A percentile compares a stretch with the other conserved stretches of the same genome.
phyloP scores from a whole-genome alignment of 2,888 invertebrate species.

The Orchestes rusci region DNA sequence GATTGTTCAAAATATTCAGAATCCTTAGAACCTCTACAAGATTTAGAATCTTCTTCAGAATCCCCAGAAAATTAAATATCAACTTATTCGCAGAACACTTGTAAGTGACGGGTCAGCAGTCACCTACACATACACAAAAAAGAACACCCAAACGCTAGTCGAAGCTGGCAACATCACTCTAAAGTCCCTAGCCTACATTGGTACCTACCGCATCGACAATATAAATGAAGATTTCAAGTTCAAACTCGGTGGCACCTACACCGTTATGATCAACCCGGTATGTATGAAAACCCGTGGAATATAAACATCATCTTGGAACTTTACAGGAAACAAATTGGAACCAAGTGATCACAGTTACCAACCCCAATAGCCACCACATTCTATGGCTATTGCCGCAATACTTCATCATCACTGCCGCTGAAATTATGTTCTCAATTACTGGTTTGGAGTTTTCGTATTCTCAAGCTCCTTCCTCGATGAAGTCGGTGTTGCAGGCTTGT shows the following conservation, averaged over 20 bases:
- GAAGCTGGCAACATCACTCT: constrained; percentile 16
- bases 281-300: background rate
- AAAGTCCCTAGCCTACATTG: constrained; percentile 20
- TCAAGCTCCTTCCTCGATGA: constrained; percentile 89
- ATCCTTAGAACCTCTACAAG: no score
- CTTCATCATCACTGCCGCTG: constrained; percentile 83
- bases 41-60: no score
- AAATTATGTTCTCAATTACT: constrained; percentile 94
- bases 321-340: constrained; percentile 1
- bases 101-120: constrained; percentile 4
- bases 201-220: constrained; percentile 20
- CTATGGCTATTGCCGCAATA: constrained; percentile 89
- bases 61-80: background rate
- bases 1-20: no score
- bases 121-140: constrained; percentile 3
- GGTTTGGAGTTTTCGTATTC: constrained; percentile 95
- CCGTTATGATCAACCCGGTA: constrained; percentile 17
- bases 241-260: constrained; percentile 60
- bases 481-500: constrained; percentile 84
- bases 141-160: constrained; percentile 6
- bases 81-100: constrained; percentile 8
- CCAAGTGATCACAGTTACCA: constrained; percentile 48
- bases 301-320: background rate
- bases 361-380: constrained; percentile 71
- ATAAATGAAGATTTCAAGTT: constrained; percentile 33